Base-by-base conservation (phyloP, 2,888 invertebrate species). In the Drosophila tripunctata region DNA sequence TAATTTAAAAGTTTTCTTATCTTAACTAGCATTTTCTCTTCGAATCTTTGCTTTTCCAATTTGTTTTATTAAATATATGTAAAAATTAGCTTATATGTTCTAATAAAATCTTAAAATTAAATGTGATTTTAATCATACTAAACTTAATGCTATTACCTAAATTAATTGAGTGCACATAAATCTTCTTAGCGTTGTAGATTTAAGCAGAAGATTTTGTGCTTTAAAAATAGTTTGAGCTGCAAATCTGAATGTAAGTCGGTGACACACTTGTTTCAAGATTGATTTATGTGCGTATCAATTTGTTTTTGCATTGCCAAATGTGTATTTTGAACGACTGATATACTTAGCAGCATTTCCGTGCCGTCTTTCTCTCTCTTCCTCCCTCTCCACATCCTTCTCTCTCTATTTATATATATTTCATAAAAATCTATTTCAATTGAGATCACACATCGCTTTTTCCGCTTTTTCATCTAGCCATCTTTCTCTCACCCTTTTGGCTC, bases 341-440 rank as follows among this genome's bases (percentile, higher is more conserved):
- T 24, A 43, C 27, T 27, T 24, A 43, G 15, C 4, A 2, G 15
- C 5, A 41, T 41, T 41, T 24, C 41, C 41, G 22, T 21, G 10
- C 41, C 4, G 14, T 2, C 12, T 5, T 2, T 7, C 2, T 17
- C 27, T 10, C 3, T 22, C 14, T 15, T 22, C 15, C 12, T 10
- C 8, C 22, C 24, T 33, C 14, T 24, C 10, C 10, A 15, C 19
- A 33, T 47, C 21, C 12, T 12, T 21, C 24, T 44, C 27, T 4
- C 50, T 33, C 27, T 15, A 2, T 21, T 19, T 21, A n/a, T n/a
- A 4, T 19, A 38, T n/a, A 19, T 38, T 6, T 7, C 2, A 15
- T 45, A 33, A 45, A 33, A 8, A 21, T 33, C 31, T 33, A 7
- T 44, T 14, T 45, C 4, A 33, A 48, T 36, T 48, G 24, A 36